Base-by-base conservation (phyloP, 1,140 invertebrate genomes). In the Copidosoma floridanum region DNA sequence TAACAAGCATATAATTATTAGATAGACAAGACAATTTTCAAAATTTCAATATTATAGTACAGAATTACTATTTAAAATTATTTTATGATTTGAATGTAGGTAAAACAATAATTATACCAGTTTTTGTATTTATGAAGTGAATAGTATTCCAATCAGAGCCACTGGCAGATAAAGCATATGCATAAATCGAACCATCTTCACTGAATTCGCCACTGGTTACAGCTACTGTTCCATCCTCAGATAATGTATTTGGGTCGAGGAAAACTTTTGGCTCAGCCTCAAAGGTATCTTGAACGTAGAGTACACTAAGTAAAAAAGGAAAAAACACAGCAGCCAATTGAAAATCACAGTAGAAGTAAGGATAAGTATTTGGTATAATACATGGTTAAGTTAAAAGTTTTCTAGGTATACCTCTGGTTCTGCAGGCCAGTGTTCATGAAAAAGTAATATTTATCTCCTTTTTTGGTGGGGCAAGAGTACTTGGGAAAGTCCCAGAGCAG, bases 111-210 rank as follows among this genome's bases (percentile, higher is more conserved):
- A 32, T 47, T 32, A 46, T 74, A 88, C 89, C 88, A 57, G 89
- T 91, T 55, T 85, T 82, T 10, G 89, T 86, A 82, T 91, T 85
- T 67, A 88, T 88, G 64, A 94, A 89, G 72, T 90, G 88, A 70
- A 99, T 94, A 24, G 89, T 93, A 60, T 89, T 87, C 96, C 97
- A 99, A 76, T 99, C 97, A 27, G 95, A 97, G 8, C 96, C 97
- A 80, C 89, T 95, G 54, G 86, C 86, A 69, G 92, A 95, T 1
- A 99, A 81, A 5, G 89, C 93, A 82, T 98, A 99, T 0, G 95
- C 94, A 82, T 94, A 90, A 40, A 87, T 89, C 67, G 85, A 83
- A 3, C 95, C 96, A 84, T 98, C 89, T 72, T 98, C 89, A 1
- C 94, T 96, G 80, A 97, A 99, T 32, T 85, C 80, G 43, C 84